phyloP scores from a whole-genome alignment of 2,797 vertebrate genomes.

The Tinamus major region DNA sequence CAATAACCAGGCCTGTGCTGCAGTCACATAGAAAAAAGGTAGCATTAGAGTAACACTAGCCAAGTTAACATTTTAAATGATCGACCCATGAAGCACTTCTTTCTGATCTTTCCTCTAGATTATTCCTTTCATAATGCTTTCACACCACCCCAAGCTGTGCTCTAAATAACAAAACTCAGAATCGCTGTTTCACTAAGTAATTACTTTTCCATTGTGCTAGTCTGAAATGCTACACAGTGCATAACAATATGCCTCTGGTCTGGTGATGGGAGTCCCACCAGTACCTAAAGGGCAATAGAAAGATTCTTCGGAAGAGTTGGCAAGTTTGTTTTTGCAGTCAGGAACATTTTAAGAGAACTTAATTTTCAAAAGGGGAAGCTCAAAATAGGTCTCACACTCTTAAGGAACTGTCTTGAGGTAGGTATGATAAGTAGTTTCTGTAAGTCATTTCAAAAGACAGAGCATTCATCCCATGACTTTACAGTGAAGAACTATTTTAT shows the following conservation, averaged over 20 bases:
- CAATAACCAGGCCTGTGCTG: neutral
- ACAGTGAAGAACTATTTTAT: neutral
- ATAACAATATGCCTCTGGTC: neutral
- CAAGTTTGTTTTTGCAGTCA: neutral
- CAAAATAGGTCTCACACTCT: neutral
- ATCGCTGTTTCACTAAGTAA: constrained; percentile 9
- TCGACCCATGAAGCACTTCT: neutral
- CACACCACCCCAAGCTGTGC: neutral
- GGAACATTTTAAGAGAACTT: neutral
- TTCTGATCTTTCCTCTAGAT: constrained; percentile 36
- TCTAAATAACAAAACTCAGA: constrained; percentile 47
- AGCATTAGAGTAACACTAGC: neutral
- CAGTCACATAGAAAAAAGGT: neutral
- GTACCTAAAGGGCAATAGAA: neutral
- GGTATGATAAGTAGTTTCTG: neutral
- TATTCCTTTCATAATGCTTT: constrained; percentile 36
- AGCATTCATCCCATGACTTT: rapidly evolving
- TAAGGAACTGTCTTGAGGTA: neutral
- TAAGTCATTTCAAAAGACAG: neutral
- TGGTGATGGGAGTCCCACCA: neutral
- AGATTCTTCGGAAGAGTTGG: neutral
- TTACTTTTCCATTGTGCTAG: constrained; percentile 30
- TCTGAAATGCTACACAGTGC: neutral
- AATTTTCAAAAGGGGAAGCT: neutral
- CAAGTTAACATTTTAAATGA: constrained; percentile 15